These are phyloP conservation scores for Suncus etruscus DNA, from an alignment of 2,113 vertebrate genomes.

Conservation along the genomic window DNA sequence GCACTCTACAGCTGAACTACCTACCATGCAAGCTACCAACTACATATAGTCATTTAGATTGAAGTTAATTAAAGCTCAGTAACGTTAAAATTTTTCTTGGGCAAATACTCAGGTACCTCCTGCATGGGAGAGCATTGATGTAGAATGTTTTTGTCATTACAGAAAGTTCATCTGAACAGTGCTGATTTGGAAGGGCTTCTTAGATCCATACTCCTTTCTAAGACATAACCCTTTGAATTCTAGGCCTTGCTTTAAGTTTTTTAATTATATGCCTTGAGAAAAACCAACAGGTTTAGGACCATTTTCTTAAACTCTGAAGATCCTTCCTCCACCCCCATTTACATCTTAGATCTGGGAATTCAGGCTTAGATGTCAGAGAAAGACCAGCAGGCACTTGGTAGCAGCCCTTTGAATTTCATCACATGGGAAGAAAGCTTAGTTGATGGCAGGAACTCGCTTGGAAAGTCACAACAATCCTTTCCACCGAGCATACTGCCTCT, in stretches of 20 bases:
- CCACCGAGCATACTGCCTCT: conserved; percentile 4
- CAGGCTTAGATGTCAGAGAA: not conserved
- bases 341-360: not conserved
- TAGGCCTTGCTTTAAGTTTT: conserved; percentile 39
- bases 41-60: conserved; percentile 16
- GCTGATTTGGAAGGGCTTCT: conserved; percentile 9
- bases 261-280: conserved; percentile 60
- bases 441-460: not conserved
- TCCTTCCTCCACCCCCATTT: not conserved
- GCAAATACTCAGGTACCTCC: not conserved
- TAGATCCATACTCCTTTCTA: conserved; percentile 14
- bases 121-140: not conserved
- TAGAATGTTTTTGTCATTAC: not conserved
- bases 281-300: conserved; percentile 25
- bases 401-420: not conserved
- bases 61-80: conserved; percentile 44
- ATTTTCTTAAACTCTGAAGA: conserved; percentile 40
- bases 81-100: conserved; percentile 25
- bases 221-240: conserved; percentile 17
- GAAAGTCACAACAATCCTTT: not conserved
- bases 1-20: not conserved
- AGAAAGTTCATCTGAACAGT: not conserved
- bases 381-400: conserved; percentile 16
- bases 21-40: not conserved
- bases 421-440: not conserved